Percentiles rank a stretch among this genome's conserved stretches.
These are phyloP conservation scores for Phrynocephalus versicolor DNA, from an alignment of 2,113 vertebrate species.

Conservation along the genomic window DNA sequence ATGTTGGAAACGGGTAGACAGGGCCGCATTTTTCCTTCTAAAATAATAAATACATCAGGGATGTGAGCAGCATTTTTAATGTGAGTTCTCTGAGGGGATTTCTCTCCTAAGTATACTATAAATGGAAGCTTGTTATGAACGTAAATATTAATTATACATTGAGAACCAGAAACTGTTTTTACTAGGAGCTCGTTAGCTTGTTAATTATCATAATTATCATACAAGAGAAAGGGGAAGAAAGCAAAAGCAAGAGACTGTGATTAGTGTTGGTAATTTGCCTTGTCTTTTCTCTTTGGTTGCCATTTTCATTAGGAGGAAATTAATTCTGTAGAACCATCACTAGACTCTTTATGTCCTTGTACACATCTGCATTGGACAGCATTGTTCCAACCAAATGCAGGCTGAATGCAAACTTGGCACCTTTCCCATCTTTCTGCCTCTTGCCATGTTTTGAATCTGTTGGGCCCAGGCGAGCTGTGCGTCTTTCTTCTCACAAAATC, in stretches of 20 bases:
- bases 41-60: slow-evolving; percentile 18
- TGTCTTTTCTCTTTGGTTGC: slow-evolving; percentile 52
- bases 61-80: slow-evolving; percentile 42
- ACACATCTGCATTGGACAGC: slow-evolving; percentile 19
- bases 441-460: slow-evolving; percentile 26
- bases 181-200: slow-evolving; percentile 68
- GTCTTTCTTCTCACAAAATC: slow-evolving; percentile 27
- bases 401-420: slow-evolving; percentile 63
- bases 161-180: slow-evolving; percentile 72
- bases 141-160: slow-evolving; percentile 74
- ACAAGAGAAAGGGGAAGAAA: slow-evolving; percentile 65
- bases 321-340: slow-evolving; percentile 69
- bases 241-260: slow-evolving; percentile 55
- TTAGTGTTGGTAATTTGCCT: slow-evolving; percentile 67
- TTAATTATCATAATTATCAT: slow-evolving; percentile 71
- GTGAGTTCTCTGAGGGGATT: slow-evolving; percentile 31
- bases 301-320: slow-evolving; percentile 59
- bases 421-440: slow-evolving; percentile 50
- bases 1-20: neutral
- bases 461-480: rapidly evolving
- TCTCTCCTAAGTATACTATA: slow-evolving; percentile 48
- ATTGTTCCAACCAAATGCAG: slow-evolving; percentile 61
- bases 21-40: slow-evolving; percentile 27
- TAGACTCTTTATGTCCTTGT: slow-evolving; percentile 53
- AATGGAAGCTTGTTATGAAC: slow-evolving; percentile 68